phyloP scores from a whole-genome alignment of 2,113 vertebrate genomes.

The Cyprinodon variegatus region DNA sequence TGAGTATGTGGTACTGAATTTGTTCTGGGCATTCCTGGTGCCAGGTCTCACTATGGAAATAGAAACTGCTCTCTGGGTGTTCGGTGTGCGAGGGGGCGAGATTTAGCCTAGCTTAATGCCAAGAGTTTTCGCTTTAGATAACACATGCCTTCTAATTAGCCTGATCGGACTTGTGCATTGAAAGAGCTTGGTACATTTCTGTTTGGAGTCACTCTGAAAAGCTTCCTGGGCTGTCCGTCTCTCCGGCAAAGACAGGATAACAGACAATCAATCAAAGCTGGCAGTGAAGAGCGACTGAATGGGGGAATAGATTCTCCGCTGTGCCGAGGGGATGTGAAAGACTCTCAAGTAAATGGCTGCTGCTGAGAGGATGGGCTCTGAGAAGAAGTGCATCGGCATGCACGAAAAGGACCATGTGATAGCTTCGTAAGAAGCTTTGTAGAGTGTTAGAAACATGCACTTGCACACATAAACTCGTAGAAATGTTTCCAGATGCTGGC shows the following conservation, averaged over 20 bases:
- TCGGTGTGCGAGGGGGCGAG: constrained; percentile 16
- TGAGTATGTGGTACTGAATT: constrained; percentile 11
- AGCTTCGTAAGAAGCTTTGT: constrained; percentile 2
- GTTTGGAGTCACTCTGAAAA: constrained; percentile 31
- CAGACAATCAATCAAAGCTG: constrained; percentile 65
- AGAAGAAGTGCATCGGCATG: constrained; percentile 25
- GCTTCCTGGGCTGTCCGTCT: constrained; percentile 57
- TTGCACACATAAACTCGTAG: constrained; percentile 8
- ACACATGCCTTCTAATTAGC: constrained; percentile 50
- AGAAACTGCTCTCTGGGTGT: constrained; percentile 17
- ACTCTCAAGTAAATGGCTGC: constrained; percentile 44
- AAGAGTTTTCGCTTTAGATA: constrained; percentile 49
- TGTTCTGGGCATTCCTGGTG: constrained; percentile 12
- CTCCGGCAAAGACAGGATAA: constrained; percentile 52
- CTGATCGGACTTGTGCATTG: constrained; percentile 33
- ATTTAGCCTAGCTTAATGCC: constrained; percentile 26
- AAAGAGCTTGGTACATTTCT: constrained; percentile 13
- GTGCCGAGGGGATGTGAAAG: constrained; percentile 23
- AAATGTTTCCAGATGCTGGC: constrained; percentile 41
- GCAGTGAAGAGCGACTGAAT: constrained; percentile 43
- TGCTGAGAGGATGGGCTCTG: constrained; percentile 40
- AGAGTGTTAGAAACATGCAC: constrained; percentile 2
- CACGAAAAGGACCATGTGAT: constrained; percentile 3
- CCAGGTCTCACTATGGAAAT: constrained; percentile 24
- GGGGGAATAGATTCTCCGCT: constrained; percentile 39